Evolutionary conservation across 2,888 invertebrate species (phyloP), one percentile per base, ranked within the genome.

Genomic region (Lysandra bellargus): DNA sequence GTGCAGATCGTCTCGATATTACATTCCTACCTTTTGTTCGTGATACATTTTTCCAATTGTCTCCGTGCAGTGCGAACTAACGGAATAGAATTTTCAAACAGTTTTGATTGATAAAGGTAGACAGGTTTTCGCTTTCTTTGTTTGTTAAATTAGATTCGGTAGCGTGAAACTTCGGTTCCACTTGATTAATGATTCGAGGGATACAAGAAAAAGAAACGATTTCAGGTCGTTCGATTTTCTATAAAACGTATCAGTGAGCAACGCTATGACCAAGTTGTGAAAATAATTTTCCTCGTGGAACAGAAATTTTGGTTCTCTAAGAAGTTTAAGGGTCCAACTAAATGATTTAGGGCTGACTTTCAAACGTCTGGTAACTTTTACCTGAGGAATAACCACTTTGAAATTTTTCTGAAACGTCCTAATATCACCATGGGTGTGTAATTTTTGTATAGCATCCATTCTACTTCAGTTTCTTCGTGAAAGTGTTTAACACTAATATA

Each of bases 71-170:
- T 89, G 89, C 88, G 90, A 92, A 93, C 92, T 92, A 92, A 91
- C 91, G 88, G 90, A 92, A 94, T 92, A 91, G 89, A 94, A 92
- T 92, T 94, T 94, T 92, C 92, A 91, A 92, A 92, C 91, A 91
- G 91, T 93, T 94, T 93, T 93, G 93, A 94, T 93, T 93, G 94
- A 93, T 93, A 94, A 92, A 93, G 93, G 93, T 93, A 93, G 93
- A 93, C 92, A 90, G 91, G 90, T 90, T 93, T 93, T 91, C 91
- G 91, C 89, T 92, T 93, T 93, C 92, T 93, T 93, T 93, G 93
- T 93, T 94, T 93, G 90, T 90, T 88, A 91, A 93, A 93, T 94
- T 93, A 92, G 92, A 92, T 93, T 92, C 89, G 85, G 91, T 87
- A 91, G 91, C 90, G 90, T 88, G 89, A 90, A 91, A 90, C 90